A percentile compares a stretch with the other conserved stretches of the same genome.
phyloP scores from a whole-genome alignment of 1,140 invertebrate species.

The Campodea augens region DNA sequence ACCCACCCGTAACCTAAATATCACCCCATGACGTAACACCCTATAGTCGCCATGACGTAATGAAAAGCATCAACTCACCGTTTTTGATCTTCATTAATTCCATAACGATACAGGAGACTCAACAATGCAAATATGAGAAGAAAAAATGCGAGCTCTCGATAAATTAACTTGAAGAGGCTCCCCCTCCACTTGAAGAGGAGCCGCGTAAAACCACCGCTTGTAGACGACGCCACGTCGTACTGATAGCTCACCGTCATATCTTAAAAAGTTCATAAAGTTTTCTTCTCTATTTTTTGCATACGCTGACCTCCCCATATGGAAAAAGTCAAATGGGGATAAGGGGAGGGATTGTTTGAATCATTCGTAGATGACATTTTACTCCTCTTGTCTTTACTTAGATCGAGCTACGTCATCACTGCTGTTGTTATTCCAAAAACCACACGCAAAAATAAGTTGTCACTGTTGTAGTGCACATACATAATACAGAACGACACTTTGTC shows the following conservation, averaged over 20 bases:
- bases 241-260: constrained; percentile 57
- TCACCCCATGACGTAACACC: neutral
- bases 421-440: too few relatives aligned
- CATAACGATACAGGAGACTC: constrained; percentile 39
- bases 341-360: too few relatives aligned
- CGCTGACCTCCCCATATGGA: too few relatives aligned
- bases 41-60: constrained; percentile 12
- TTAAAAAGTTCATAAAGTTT: too few relatives aligned
- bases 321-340: too few relatives aligned
- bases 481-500: too few relatives aligned
- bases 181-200: constrained; percentile 53
- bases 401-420: too few relatives aligned
- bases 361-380: too few relatives aligned
- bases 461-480: too few relatives aligned
- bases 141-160: constrained; percentile 45
- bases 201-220: constrained; percentile 44
- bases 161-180: constrained; percentile 55
- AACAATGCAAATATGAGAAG: constrained; percentile 34
- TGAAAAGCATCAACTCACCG: constrained; percentile 24
- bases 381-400: too few relatives aligned
- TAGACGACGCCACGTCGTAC: constrained; percentile 48
- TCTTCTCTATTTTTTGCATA: too few relatives aligned
- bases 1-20: neutral
- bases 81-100: constrained; percentile 34
- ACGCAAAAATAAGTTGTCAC: too few relatives aligned